Percentiles rank a stretch among this genome's conserved stretches.
These are phyloP conservation scores for Malthinus seriepunctatus DNA, from an alignment of 2,888 invertebrate species.

Conservation along the genomic window DNA sequence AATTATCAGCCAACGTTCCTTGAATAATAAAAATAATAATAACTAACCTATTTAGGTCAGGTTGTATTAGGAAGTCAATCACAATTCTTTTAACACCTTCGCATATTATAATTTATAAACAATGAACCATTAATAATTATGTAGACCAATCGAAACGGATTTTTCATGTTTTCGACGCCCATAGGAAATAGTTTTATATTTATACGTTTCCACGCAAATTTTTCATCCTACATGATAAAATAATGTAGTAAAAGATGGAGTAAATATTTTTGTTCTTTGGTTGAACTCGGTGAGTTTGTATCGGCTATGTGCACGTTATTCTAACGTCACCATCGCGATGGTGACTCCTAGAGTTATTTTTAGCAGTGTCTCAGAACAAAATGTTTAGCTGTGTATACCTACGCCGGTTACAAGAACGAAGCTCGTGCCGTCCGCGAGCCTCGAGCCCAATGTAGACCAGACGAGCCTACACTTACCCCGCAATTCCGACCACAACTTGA, in stretches of 20 bases:
- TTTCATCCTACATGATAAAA: constrained; percentile 19
- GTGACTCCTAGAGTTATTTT: constrained; percentile 32
- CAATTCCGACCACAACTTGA: constrained; percentile 28
- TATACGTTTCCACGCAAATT: constrained; percentile 23
- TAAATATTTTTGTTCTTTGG: constrained; percentile 18
- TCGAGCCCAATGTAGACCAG: constrained; percentile 28
- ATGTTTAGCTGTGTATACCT: constrained; percentile 24
- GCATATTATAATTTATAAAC: constrained; percentile 17
- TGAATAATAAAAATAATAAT: neutral
- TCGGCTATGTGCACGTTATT: constrained; percentile 20
- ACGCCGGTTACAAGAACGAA: constrained; percentile 25
- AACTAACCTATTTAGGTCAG: constrained; percentile 6
- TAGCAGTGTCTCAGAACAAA: constrained; percentile 30
- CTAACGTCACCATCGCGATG: constrained; percentile 27
- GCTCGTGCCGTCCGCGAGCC: constrained; percentile 35
- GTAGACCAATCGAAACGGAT: constrained; percentile 18
- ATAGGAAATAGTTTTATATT: constrained; percentile 15
- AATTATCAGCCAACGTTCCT: no score
- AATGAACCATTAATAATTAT: constrained; percentile 24
- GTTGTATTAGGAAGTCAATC: constrained; percentile 16
- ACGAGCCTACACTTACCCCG: constrained; percentile 31
- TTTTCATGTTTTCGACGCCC: constrained; percentile 19
- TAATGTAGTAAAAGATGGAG: constrained; percentile 12
- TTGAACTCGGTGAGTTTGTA: constrained; percentile 17
- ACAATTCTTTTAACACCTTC: constrained; percentile 24